Conservation (phyloP, 37 sponge, comb jelly and placozoan species). For the Trichoplax adhaerens region DNA sequence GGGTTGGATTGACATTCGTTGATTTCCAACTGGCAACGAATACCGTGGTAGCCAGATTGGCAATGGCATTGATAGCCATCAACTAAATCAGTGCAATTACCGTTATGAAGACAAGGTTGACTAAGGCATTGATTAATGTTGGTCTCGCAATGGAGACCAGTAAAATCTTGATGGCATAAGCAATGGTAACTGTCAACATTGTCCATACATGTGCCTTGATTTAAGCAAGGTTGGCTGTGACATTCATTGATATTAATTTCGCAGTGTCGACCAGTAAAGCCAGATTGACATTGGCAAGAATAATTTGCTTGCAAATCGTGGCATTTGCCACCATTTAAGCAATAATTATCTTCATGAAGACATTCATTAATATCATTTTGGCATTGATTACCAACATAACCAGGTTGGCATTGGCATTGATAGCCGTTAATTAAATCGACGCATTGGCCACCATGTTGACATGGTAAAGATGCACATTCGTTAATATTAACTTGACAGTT, state of each 20-base stretch:
- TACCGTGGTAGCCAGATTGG: no score
- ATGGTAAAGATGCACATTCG: not conserved
- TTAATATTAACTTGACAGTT: no score
- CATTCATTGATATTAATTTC: not conserved
- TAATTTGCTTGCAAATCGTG: not conserved
- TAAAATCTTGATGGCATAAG: conserved; percentile 5
- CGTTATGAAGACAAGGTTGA: conserved; percentile 5
- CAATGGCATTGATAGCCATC: no score
- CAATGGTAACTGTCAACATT: conserved; percentile 1
- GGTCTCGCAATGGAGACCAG: conserved; percentile 9
- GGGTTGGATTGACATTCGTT: conserved; percentile 18
- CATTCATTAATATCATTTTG: no score
- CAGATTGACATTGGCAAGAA: not conserved
- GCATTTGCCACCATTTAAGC: conserved; percentile 7
- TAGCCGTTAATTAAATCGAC: no score
- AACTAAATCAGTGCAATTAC: no score
- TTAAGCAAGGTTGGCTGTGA: conserved; percentile 9
- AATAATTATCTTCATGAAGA: not conserved
- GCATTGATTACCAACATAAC: no score
- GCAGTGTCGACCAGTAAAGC: no score
- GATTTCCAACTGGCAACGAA: not conserved
- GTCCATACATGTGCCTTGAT: conserved; percentile 10
- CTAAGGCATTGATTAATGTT: conserved; percentile 9
- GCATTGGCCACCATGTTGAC: not conserved
- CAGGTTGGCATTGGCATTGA: no score